Percentiles rank a stretch among this genome's conserved stretches.
Conservation (phyloP, 1,140 invertebrate species). For the Drosophila ohnishii region DNA sequence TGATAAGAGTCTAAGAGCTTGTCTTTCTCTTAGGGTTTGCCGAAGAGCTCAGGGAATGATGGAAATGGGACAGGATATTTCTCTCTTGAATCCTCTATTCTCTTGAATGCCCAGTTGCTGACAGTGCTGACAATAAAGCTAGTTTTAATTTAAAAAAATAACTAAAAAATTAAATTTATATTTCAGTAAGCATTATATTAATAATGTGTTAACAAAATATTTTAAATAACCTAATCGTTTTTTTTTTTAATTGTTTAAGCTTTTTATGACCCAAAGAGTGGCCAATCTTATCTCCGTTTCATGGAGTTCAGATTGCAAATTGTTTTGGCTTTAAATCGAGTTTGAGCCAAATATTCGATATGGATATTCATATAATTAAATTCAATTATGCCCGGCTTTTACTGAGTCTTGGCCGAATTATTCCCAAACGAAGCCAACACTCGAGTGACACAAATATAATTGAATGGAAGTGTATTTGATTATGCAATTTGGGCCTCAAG, state of each 20-base stretch:
- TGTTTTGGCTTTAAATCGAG: slow-evolving; percentile 18
- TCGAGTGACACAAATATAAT: slow-evolving; percentile 32
- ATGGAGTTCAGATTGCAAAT: slow-evolving; percentile 4
- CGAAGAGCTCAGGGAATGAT: slow-evolving; percentile 43
- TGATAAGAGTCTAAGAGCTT: slow-evolving; percentile 8
- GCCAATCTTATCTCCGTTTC: not conserved
- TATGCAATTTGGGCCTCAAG: slow-evolving; percentile 38
- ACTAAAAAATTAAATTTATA: too few relatives aligned
- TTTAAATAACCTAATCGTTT: not conserved
- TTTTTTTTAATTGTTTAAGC: not conserved
- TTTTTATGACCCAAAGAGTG: not conserved
- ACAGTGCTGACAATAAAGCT: not conserved
- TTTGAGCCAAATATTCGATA: slow-evolving; percentile 10
- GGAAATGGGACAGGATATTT: slow-evolving; percentile 24
- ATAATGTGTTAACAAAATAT: not conserved
- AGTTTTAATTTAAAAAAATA: not conserved
- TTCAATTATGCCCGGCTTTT: slow-evolving; percentile 35
- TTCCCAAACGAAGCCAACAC: slow-evolving; percentile 13
- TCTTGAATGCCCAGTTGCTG: not conserved
- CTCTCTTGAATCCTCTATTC: not conserved
- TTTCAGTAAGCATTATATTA: not conserved
- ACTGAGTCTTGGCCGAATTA: slow-evolving; percentile 28
- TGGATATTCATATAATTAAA: slow-evolving; percentile 30
- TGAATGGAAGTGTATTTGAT: slow-evolving; percentile 43
- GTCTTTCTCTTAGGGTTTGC: slow-evolving; percentile 27